phyloP scores from a whole-genome alignment of 2,113 vertebrate species.

The Hippolais icterina region DNA sequence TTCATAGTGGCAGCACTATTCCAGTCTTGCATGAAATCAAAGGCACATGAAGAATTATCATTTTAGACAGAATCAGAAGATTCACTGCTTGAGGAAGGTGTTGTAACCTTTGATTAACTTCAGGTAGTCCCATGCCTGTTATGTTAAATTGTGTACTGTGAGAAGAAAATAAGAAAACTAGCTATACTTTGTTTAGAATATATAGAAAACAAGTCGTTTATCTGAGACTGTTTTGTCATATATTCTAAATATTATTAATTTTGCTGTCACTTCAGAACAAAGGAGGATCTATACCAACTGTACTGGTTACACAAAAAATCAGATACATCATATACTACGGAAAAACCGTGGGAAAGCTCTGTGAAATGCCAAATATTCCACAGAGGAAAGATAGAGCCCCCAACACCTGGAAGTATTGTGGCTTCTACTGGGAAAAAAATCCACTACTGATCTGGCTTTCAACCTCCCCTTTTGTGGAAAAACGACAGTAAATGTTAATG shows the following conservation, averaged over 20 bases:
- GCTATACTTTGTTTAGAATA: background rate
- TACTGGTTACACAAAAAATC: background rate
- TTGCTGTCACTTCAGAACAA: background rate
- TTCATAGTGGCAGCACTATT: background rate
- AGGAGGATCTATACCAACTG: background rate
- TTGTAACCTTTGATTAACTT: background rate
- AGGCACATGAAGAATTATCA: background rate
- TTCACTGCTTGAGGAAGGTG: background rate
- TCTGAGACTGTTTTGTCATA: background rate
- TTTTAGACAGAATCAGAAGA: background rate
- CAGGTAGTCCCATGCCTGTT: background rate
- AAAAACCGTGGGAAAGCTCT: background rate
- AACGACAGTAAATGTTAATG: background rate
- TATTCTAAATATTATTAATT: background rate
- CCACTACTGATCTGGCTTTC: background rate
- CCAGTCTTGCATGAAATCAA: background rate
- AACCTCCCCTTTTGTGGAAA: background rate
- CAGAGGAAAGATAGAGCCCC: background rate
- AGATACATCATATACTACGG: background rate
- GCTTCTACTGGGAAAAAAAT: background rate
- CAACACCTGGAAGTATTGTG: background rate
- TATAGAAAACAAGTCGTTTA: background rate
- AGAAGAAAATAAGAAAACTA: background rate
- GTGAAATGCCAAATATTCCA: background rate
- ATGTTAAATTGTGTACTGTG: background rate